A percentile compares a stretch with the other conserved stretches of the same genome.
These are phyloP conservation scores for Dysmachus trigonus DNA, from an alignment of 2,888 invertebrate genomes.

Conservation along the genomic window DNA sequence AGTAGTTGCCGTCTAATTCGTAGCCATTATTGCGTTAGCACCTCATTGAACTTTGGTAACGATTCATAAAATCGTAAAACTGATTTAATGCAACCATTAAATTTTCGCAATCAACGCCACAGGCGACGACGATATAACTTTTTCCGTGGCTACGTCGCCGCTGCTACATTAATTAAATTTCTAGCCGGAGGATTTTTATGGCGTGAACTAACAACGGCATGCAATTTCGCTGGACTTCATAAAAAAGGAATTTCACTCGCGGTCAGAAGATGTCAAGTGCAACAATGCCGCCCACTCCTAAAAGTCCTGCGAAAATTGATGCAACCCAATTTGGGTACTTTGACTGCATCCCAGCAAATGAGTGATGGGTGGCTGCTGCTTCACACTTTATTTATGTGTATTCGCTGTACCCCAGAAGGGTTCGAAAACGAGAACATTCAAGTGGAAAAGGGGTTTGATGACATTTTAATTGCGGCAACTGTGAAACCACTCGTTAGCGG, in stretches of 20 bases:
- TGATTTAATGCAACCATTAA: conserved; percentile 27
- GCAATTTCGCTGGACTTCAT: not conserved
- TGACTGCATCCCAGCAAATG: not conserved
- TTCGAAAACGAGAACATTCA: not conserved
- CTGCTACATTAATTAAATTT: conserved; percentile 17
- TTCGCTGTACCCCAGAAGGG: not conserved
- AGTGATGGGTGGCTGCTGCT: not conserved
- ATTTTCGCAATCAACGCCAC: not conserved
- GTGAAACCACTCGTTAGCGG: conserved; percentile 21
- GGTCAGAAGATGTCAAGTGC: conserved; percentile 8
- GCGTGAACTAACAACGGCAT: not conserved
- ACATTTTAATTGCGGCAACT: conserved; percentile 16
- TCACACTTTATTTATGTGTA: not conserved
- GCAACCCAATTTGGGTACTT: not conserved
- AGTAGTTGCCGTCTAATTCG: not conserved
- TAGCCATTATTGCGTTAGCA: not conserved
- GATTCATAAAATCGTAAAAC: conserved; percentile 20
- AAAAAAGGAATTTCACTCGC: not conserved
- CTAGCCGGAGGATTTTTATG: not conserved
- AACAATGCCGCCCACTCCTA: not conserved
- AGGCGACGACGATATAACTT: not conserved
- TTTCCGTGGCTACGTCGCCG: not conserved
- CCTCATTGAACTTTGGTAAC: conserved; percentile 15
- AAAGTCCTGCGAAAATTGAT: not conserved
- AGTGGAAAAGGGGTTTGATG: conserved; percentile 30